Conservation (phyloP, 2,113 vertebrate species). For the Halcyon senegalensis region DNA sequence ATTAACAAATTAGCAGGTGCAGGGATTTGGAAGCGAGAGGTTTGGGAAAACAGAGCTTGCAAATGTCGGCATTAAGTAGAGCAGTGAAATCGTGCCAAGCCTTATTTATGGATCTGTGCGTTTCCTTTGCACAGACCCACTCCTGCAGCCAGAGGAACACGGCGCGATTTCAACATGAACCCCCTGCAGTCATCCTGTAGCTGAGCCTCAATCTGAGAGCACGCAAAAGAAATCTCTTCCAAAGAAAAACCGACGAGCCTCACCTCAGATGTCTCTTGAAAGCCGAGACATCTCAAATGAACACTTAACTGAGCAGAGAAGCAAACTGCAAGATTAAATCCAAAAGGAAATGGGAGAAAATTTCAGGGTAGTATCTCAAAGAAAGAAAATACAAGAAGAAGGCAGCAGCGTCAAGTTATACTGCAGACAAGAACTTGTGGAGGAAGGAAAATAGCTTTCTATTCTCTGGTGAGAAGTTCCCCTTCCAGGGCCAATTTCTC, state of each 20-base stretch:
- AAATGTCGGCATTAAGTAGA: conserved; percentile 46
- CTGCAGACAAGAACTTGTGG: not conserved
- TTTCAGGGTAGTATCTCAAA: not conserved
- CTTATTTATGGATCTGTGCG: conserved; percentile 29
- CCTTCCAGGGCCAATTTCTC: not conserved
- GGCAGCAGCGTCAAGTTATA: not conserved
- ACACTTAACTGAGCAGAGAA: not conserved
- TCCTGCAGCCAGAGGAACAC: conserved; percentile 10
- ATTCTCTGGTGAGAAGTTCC: not conserved
- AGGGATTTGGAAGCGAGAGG: conserved; percentile 54
- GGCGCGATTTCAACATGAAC: conserved; percentile 4
- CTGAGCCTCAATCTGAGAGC: conserved; percentile 18
- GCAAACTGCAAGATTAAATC: conserved; percentile 2
- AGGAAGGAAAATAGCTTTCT: not conserved
- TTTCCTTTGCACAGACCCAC: not conserved
- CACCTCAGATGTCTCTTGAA: not conserved
- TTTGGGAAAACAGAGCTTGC: conserved; percentile 49
- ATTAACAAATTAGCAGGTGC: conserved; percentile 72
- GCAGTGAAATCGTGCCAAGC: conserved; percentile 42
- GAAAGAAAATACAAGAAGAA: not conserved
- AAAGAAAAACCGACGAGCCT: not conserved
- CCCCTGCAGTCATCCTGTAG: conserved; percentile 5
- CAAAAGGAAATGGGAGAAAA: not conserved
- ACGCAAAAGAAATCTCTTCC: not conserved
- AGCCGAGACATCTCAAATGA: not conserved